Conservation (phyloP, 2,113 vertebrate genomes). For the Eurystomus gularis region DNA sequence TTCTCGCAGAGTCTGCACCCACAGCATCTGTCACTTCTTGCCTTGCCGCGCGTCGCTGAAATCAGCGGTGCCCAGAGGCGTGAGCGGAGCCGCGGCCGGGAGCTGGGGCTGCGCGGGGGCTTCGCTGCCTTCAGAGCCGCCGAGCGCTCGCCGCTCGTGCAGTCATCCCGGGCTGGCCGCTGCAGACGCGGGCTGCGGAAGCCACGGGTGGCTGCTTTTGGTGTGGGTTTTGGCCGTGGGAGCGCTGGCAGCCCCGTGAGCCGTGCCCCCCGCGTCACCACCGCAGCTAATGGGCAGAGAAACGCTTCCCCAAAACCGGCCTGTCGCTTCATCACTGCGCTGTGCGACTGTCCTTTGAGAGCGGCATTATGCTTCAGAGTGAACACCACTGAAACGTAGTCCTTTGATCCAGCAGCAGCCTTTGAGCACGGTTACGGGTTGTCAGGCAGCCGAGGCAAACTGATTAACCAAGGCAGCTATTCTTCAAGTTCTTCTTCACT, state of each 20-base stretch:
- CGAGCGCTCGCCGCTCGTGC: accelerated
- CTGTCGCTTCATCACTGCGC: background rate
- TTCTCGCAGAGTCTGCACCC: background rate
- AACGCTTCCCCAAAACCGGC: background rate
- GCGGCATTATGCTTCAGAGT: background rate
- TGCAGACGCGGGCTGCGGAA: accelerated
- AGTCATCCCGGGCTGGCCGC: accelerated
- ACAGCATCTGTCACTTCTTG: background rate
- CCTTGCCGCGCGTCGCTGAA: background rate
- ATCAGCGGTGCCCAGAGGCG: background rate
- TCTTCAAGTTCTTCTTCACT: background rate
- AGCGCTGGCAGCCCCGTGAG: accelerated
- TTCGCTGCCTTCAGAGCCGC: accelerated
- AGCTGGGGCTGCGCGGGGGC: background rate
- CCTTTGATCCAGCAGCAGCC: background rate
- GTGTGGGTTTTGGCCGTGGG: background rate
- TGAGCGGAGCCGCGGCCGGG: accelerated
- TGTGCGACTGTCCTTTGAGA: background rate
- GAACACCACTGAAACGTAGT: background rate
- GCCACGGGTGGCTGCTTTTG: accelerated
- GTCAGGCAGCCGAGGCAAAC: background rate
- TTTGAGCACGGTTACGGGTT: background rate
- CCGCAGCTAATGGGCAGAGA: background rate
- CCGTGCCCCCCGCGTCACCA: background rate
- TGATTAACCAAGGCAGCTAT: background rate